These are phyloP conservation scores for Lophius americanus DNA, from an alignment of 2,797 vertebrate genomes.

Conservation along the genomic window DNA sequence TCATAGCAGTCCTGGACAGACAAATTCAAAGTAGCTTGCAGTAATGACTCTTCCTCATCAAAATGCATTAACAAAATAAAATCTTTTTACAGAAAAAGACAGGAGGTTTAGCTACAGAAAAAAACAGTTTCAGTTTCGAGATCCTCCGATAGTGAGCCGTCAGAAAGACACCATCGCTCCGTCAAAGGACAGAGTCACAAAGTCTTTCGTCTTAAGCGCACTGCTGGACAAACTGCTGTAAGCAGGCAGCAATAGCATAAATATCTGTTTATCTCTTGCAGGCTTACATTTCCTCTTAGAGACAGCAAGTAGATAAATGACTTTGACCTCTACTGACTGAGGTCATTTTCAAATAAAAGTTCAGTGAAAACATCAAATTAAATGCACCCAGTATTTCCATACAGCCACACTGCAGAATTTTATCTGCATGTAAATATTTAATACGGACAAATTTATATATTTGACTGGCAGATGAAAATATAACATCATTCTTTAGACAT, in stretches of 20 bases:
- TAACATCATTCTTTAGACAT: constrained; percentile 5
- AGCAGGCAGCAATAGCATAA: constrained; percentile 75
- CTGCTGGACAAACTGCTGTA: constrained; percentile 48
- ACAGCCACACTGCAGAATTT: constrained; percentile 27
- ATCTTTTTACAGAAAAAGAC: constrained; percentile 67
- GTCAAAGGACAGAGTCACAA: constrained; percentile 58
- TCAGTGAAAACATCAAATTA: constrained; percentile 16
- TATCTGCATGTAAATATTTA: constrained; percentile 33
- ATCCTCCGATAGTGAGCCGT: constrained; percentile 72
- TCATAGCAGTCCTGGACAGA: constrained; percentile 82
- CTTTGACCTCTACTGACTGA: constrained; percentile 35
- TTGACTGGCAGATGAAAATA: constrained; percentile 34
- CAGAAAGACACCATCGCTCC: constrained; percentile 77
- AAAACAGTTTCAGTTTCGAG: constrained; percentile 51
- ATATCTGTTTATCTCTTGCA: constrained; percentile 65
- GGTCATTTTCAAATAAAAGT: constrained; percentile 56
- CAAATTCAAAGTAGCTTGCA: constrained; percentile 79
- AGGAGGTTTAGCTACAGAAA: constrained; percentile 62
- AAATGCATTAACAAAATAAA: constrained; percentile 81
- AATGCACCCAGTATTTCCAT: constrained; percentile 20
- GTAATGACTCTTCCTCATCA: constrained; percentile 79
- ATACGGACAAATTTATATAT: constrained; percentile 30
- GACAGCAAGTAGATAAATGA: constrained; percentile 43
- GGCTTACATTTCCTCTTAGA: constrained; percentile 56
- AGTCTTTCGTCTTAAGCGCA: constrained; percentile 83